Evolutionary conservation across 2,113 vertebrate genomes (phyloP).

Genomic region (Chroicocephalus ridibundus): DNA sequence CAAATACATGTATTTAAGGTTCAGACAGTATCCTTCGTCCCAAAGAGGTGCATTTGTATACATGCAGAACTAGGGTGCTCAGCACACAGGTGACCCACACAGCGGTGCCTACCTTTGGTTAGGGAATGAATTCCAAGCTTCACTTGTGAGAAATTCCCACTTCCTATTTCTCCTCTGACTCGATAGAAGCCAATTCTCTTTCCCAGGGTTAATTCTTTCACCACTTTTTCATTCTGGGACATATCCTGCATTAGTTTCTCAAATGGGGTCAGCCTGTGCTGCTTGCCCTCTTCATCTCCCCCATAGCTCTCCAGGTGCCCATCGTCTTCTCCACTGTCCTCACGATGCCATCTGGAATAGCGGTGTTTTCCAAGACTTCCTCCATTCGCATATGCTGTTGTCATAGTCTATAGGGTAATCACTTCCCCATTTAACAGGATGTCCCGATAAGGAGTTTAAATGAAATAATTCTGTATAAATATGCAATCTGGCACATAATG

Average conservation of each 20-base stretch:
- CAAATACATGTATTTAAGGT: neutral
- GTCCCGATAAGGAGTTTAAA: neutral
- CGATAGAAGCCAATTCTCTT: conserved; percentile 96
- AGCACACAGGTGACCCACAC: neutral
- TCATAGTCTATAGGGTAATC: conserved; percentile 82
- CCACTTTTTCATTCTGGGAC: conserved; percentile 92
- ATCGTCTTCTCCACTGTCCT: conserved; percentile 82
- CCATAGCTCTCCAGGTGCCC: conserved; percentile 53
- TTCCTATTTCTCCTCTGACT: conserved; percentile 93
- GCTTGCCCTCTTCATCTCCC: conserved; percentile 74
- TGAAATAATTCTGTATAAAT: neutral
- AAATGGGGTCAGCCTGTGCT: conserved; percentile 85
- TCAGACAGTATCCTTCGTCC: neutral
- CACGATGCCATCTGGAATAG: conserved; percentile 76
- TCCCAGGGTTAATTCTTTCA: conserved; percentile 90
- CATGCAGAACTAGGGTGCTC: neutral
- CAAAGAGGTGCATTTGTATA: neutral
- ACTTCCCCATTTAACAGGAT: conserved; percentile 64
- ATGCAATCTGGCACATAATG: neutral
- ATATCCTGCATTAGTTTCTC: conserved; percentile 92
- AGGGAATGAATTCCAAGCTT: conserved; percentile 94
- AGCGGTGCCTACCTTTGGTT: conserved; percentile 85
- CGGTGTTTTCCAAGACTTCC: conserved; percentile 64
- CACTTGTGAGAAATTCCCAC: conserved; percentile 98
- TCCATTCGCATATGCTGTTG: conserved; percentile 81